Evolutionary conservation across 1,140 invertebrate genomes (phyloP).

Genomic region (Cherax destructor): DNA sequence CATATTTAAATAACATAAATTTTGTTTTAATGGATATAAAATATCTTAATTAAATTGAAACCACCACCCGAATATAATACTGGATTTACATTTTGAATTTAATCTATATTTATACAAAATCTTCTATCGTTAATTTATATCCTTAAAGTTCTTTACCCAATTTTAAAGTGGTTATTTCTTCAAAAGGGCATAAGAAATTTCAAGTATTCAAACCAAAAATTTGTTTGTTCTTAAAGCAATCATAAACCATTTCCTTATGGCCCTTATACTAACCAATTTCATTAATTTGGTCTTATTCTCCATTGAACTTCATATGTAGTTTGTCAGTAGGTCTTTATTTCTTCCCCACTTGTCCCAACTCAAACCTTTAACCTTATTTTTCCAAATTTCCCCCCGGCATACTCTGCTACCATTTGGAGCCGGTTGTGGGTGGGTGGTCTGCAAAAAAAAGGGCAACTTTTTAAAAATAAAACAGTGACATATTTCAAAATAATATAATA

Average conservation of each 20-base stretch:
- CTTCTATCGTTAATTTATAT: too few relatives aligned
- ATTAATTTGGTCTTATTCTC: neutral
- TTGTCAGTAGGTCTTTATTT: constrained; percentile 48
- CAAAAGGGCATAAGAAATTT: too few relatives aligned
- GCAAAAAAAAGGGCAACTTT: neutral
- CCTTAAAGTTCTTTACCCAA: too few relatives aligned
- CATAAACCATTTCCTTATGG: neutral
- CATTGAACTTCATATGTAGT: constrained; percentile 16
- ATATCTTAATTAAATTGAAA: too few relatives aligned
- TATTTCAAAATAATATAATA: too few relatives aligned
- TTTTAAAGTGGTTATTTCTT: too few relatives aligned
- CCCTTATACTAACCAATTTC: neutral
- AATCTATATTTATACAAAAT: too few relatives aligned
- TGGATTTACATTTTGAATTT: too few relatives aligned
- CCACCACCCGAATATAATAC: too few relatives aligned
- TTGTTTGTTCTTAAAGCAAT: neutral
- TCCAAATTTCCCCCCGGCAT: constrained; percentile 23
- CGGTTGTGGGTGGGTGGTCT: constrained; percentile 35
- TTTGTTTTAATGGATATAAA: too few relatives aligned
- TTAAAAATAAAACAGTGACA: too few relatives aligned
- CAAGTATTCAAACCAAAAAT: neutral
- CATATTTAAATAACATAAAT: too few relatives aligned
- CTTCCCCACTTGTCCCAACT: constrained; percentile 45
- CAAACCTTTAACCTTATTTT: constrained; percentile 7
- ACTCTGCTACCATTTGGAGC: constrained; percentile 38